A percentile compares a stretch with the other conserved stretches of the same genome.
Evolutionary conservation across 2,113 vertebrate species (phyloP).

Genomic region (Ramphastos sulfuratus): DNA sequence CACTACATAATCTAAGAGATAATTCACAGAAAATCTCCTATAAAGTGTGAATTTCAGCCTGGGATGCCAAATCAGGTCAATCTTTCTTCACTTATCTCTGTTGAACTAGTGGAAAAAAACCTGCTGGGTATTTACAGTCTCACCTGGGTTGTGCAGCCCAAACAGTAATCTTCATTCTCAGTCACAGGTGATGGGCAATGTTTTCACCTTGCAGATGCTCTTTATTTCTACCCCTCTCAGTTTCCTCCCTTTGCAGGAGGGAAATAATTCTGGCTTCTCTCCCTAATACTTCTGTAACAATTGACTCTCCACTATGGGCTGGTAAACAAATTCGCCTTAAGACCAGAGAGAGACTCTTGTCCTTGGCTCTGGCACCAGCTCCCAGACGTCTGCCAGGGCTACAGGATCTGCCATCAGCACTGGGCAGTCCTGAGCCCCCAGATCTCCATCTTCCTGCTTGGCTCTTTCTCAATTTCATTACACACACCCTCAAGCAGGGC

Average conservation of each 20-base stretch:
- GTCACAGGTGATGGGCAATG: neutral
- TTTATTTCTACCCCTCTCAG: neutral
- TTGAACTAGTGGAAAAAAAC: neutral
- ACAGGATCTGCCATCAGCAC: fast-evolving
- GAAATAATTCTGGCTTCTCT: neutral
- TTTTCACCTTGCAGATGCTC: neutral
- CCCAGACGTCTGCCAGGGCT: fast-evolving
- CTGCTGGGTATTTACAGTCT: neutral
- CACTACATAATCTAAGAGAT: neutral
- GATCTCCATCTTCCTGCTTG: neutral
- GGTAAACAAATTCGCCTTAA: neutral
- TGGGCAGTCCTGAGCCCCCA: neutral
- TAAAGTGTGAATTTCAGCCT: neutral
- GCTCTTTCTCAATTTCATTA: neutral
- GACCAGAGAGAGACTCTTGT: neutral
- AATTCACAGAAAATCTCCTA: neutral
- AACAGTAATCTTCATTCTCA: neutral
- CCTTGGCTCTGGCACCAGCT: neutral
- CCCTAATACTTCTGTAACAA: neutral
- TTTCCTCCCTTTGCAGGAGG: neutral
- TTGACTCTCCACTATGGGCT: neutral
- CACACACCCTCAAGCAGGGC: neutral
- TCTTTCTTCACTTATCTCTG: neutral
- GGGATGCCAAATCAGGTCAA: neutral
- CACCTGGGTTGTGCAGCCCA: neutral